Percentiles rank a stretch among this genome's conserved stretches.
Evolutionary conservation across 2,888 invertebrate species (phyloP).

Genomic region (Polydrusus cervinus): DNA sequence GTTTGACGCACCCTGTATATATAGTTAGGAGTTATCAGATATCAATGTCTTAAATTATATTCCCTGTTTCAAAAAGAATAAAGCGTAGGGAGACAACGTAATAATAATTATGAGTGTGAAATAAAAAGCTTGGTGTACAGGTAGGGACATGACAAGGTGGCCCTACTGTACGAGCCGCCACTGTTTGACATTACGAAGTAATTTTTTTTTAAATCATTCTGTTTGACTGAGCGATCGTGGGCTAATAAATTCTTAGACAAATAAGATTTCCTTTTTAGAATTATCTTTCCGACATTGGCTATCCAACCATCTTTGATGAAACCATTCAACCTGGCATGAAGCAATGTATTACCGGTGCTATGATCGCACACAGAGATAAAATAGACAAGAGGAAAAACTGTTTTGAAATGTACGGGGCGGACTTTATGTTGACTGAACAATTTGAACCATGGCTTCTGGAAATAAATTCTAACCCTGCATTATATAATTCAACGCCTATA

Average conservation of each 20-base stretch:
- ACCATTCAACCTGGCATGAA: slow-evolving; percentile 90
- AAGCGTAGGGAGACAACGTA: no score
- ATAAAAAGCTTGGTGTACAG: no score
- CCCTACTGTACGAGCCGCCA: no score
- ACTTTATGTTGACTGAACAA: slow-evolving; percentile 91
- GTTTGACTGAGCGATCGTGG: no score
- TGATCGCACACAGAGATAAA: slow-evolving; percentile 85
- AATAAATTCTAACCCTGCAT: slow-evolving; percentile 92
- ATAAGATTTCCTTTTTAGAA: slow-evolving; percentile 18
- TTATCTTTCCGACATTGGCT: slow-evolving; percentile 75
- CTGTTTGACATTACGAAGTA: no score
- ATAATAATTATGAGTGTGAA: no score
- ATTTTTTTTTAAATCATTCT: no score
- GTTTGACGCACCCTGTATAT: no score
- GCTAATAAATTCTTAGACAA: neutral
- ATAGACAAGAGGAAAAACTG: slow-evolving; percentile 81
- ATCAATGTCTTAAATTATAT: no score
- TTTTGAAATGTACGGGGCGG: slow-evolving; percentile 94
- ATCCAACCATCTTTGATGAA: slow-evolving; percentile 79
- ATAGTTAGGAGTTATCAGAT: no score
- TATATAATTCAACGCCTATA: slow-evolving; percentile 86
- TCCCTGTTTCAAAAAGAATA: no score
- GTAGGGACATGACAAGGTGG: no score
- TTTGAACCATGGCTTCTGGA: slow-evolving; percentile 93
- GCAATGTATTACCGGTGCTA: slow-evolving; percentile 85